phyloP scores from a whole-genome alignment of 2,888 invertebrate species.

The Netelia inedita region DNA sequence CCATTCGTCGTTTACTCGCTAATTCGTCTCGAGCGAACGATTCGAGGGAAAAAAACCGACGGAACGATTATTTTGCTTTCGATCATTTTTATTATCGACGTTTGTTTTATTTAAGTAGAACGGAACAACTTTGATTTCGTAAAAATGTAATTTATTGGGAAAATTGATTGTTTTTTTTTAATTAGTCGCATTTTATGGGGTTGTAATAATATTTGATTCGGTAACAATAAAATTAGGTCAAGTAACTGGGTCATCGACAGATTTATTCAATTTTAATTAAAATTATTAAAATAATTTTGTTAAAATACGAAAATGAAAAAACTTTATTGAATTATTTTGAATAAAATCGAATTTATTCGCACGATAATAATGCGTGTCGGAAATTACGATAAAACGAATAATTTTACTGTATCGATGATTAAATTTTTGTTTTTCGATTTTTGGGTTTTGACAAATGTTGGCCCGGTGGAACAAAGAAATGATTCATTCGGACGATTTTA shows the following conservation, averaged over 20 bases:
- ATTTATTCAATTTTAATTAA: neutral
- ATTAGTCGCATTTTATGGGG: neutral
- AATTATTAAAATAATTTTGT: neutral
- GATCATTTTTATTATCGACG: neutral
- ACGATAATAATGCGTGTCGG: neutral
- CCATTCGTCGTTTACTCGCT: neutral
- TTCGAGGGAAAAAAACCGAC: no score
- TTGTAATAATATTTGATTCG: neutral
- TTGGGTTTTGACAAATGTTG: no score
- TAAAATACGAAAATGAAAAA: neutral
- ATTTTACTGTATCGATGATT: neutral
- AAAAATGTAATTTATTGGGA: neutral
- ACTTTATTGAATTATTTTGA: no score
- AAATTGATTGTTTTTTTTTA: neutral
- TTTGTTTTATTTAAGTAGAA: neutral
- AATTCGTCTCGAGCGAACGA: neutral
- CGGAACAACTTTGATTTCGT: neutral
- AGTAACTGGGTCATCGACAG: no score
- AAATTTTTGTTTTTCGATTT: neutral
- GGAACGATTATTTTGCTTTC: no score
- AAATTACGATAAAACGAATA: neutral
- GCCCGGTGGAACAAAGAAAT: neutral
- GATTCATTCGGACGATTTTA: constrained; percentile 19
- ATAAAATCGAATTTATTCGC: no score
- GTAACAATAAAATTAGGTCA: neutral